Base-by-base conservation (phyloP, 2,888 invertebrate species). In the Eucriotettix oculatus region DNA sequence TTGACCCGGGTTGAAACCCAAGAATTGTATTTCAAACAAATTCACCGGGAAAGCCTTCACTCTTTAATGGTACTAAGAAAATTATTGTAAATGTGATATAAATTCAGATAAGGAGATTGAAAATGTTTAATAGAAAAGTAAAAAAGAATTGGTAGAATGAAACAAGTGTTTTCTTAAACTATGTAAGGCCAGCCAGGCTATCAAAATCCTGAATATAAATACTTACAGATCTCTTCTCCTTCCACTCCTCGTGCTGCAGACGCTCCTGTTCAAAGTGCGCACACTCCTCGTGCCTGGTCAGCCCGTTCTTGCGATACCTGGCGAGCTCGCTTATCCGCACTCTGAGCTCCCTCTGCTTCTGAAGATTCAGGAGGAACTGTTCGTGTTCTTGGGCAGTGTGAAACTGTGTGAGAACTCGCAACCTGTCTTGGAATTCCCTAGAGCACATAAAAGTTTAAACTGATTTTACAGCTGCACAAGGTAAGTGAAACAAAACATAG, bases 401-500 rank as follows among this genome's bases (percentile, higher is more conserved):
- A 76, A 94, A 94, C 72, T 93, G 93, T 3, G 91, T 85, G 69
- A 91, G 89, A 64, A 88, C 85, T 44, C 89, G 81, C 73, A 94
- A 82, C 52, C 87, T 85, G 65, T 95, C 94, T 53, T 86, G 81
- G 69, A 94, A 85, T 66, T 87, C 87, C 68, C 87, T 86, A 71
- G 1, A 70, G 66, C 58, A 54, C 56, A 41, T 42, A 12, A 55
- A 29, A 57, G 52, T 63, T 62, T 42, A 1, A 48, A 56, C 48
- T 56, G 9, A 48, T n/a, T 2, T 14, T 5, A 48, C n/a, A 48
- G n/a, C 48, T n/a, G 9, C n/a, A 48, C 48, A 9, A 14, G 12
- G n/a, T n/a, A 5, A 48, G n/a, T 48, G 12, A 48, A 9, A 48
- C 48, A 48, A 12, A 14, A 48, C 1, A 48, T 48, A 44, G 44